Conservation (phyloP, 2,888 invertebrate genomes). For the Camptogramma bilineatum region DNA sequence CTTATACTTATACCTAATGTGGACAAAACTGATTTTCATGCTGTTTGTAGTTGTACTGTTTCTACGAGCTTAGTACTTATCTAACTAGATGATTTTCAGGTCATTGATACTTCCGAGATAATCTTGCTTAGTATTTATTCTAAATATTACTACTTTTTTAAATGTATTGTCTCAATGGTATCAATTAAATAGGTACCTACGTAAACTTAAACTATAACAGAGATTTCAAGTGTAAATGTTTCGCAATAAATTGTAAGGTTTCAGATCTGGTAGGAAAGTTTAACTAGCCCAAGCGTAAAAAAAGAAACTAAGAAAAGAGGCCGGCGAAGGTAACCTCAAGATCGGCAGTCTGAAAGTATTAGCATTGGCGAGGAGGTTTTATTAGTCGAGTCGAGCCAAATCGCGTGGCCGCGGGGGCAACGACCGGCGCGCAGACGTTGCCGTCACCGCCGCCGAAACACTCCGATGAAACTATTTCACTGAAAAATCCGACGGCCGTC, state of each 20-base stretch:
- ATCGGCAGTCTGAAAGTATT: slow-evolving; percentile 33
- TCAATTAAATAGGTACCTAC: too few relatives aligned
- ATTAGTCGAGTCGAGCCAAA: slow-evolving; percentile 73
- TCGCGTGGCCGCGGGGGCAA: slow-evolving; percentile 76
- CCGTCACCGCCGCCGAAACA: slow-evolving; percentile 75
- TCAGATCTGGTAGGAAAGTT: neutral
- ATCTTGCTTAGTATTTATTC: too few relatives aligned
- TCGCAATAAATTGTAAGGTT: neutral
- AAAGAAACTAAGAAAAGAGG: slow-evolving; percentile 33
- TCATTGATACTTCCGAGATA: too few relatives aligned
- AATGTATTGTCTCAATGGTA: too few relatives aligned
- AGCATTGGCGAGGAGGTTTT: slow-evolving; percentile 53
- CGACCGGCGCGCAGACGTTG: slow-evolving; percentile 83
- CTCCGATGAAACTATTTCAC: slow-evolving; percentile 73
- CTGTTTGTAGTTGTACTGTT: too few relatives aligned
- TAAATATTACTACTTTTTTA: too few relatives aligned
- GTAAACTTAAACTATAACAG: neutral
- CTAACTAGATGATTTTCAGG: too few relatives aligned
- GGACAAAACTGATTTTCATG: too few relatives aligned
- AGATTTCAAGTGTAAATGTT: neutral
- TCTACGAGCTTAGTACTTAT: too few relatives aligned
- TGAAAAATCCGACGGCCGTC: slow-evolving; percentile 76
- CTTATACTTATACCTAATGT: too few relatives aligned
- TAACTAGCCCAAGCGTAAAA: neutral
- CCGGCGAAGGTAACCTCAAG: slow-evolving; percentile 32